phyloP scores from a whole-genome alignment of 1,140 invertebrate genomes.

The Acromyrmex echinatior region DNA sequence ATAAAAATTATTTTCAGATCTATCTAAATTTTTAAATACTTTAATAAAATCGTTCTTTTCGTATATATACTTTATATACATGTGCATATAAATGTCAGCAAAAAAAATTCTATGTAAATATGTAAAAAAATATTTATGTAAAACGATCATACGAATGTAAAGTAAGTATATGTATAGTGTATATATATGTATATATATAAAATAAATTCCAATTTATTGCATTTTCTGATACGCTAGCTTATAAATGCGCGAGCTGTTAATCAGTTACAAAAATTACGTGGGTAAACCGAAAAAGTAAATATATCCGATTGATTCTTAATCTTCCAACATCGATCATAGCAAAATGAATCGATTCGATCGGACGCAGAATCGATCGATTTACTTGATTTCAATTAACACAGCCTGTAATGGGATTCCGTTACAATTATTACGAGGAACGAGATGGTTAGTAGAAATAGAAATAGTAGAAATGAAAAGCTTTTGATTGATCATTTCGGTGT shows the following conservation, averaged over 20 bases:
- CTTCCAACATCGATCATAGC: neutral
- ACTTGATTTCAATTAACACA: conserved; percentile 40
- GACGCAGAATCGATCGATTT: neutral
- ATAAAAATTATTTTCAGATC: no score
- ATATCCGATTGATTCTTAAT: neutral
- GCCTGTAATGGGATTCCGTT: neutral
- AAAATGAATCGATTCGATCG: conserved; percentile 37
- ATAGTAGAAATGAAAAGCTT: conserved; percentile 11
- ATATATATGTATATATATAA: no score
- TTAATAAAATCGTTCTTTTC: no score
- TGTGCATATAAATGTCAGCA: no score
- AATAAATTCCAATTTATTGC: no score
- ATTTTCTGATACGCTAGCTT: neutral
- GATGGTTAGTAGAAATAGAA: neutral
- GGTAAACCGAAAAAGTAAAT: neutral
- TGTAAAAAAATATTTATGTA: neutral
- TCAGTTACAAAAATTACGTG: conserved; percentile 1
- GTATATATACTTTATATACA: no score
- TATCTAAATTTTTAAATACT: no score
- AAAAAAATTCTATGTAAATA: neutral
- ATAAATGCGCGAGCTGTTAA: neutral
- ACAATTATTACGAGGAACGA: conserved; percentile 4
- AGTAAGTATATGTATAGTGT: no score
- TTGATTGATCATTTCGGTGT: conserved; percentile 7
- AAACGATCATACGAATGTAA: no score